Evolutionary conservation across 2,113 vertebrate genomes (phyloP).

Genomic region (Ginglymostoma cirratum): DNA sequence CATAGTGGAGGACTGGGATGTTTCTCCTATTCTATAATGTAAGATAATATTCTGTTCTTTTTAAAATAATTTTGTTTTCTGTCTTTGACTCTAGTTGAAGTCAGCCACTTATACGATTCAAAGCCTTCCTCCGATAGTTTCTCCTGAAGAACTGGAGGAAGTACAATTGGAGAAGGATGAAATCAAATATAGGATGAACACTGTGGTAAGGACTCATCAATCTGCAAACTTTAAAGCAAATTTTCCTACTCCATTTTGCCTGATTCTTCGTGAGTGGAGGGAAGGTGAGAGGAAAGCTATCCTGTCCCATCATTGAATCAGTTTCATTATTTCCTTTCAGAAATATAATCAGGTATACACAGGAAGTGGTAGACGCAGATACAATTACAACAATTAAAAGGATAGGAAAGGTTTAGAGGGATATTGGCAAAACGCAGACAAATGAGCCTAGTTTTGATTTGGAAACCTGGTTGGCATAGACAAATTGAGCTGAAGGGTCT

Average conservation of each 20-base stretch:
- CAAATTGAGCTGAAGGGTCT: too few species aligned
- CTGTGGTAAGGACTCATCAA: conserved; percentile 25
- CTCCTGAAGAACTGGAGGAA: conserved; percentile 40
- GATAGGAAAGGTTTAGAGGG: too few species aligned
- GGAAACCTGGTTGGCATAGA: too few species aligned
- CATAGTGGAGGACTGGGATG: background rate
- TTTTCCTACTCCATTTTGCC: background rate
- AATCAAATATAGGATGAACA: conserved; percentile 35
- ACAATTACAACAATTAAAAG: too few species aligned
- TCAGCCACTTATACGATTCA: background rate
- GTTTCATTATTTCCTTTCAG: background rate
- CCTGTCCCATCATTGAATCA: background rate
- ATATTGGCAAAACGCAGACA: too few species aligned
- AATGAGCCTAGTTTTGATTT: too few species aligned
- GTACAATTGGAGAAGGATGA: conserved; percentile 37
- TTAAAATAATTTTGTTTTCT: background rate
- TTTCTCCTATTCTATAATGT: background rate
- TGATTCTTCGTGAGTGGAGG: background rate
- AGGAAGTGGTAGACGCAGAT: too few species aligned
- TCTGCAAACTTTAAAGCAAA: background rate
- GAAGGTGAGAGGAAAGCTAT: background rate
- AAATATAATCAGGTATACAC: background rate
- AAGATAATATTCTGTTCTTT: background rate
- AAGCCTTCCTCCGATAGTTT: conserved; percentile 24
- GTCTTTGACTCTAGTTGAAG: conserved; percentile 33